Percentiles rank a stretch among this genome's conserved stretches.
phyloP scores from a whole-genome alignment of 2,888 invertebrate genomes.

The Polydrusus pterygomalis region DNA sequence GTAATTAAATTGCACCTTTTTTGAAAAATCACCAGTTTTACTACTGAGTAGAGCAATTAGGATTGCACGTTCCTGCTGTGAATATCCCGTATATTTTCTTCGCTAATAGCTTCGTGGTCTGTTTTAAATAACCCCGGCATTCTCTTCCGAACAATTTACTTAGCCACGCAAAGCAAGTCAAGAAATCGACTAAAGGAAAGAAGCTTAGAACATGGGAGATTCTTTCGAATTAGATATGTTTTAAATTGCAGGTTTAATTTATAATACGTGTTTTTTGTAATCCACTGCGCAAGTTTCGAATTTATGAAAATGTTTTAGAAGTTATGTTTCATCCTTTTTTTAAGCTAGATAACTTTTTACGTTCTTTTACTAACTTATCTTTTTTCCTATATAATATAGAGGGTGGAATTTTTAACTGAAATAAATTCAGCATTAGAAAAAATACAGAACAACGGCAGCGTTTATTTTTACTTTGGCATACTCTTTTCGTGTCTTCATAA shows the following conservation, averaged over 20 bases:
- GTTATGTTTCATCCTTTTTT: too few species aligned
- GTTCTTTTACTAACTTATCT: too few species aligned
- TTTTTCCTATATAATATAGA: too few species aligned
- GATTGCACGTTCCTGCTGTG: not conserved
- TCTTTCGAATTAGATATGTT: not conserved
- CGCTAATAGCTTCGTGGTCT: constrained; percentile 16
- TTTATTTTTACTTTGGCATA: too few species aligned
- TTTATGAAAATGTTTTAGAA: not conserved
- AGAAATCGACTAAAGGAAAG: constrained; percentile 16
- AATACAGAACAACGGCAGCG: too few species aligned
- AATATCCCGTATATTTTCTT: constrained; percentile 13
- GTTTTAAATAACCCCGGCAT: constrained; percentile 26
- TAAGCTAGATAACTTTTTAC: too few species aligned
- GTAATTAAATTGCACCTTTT: not conserved
- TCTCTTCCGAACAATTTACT: constrained; percentile 33
- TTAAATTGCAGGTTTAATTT: too few species aligned
- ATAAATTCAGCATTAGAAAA: too few species aligned
- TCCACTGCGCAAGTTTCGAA: too few species aligned
- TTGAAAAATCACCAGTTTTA: not conserved
- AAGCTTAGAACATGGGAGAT: constrained; percentile 6
- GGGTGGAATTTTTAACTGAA: too few species aligned
- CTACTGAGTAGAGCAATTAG: not conserved
- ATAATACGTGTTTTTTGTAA: too few species aligned
- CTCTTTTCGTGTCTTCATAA: too few species aligned
- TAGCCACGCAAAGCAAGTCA: constrained; percentile 21